Evolutionary conservation across 1,140 invertebrate genomes (phyloP).

Genomic region (Pogonomyrmex barbatus): DNA sequence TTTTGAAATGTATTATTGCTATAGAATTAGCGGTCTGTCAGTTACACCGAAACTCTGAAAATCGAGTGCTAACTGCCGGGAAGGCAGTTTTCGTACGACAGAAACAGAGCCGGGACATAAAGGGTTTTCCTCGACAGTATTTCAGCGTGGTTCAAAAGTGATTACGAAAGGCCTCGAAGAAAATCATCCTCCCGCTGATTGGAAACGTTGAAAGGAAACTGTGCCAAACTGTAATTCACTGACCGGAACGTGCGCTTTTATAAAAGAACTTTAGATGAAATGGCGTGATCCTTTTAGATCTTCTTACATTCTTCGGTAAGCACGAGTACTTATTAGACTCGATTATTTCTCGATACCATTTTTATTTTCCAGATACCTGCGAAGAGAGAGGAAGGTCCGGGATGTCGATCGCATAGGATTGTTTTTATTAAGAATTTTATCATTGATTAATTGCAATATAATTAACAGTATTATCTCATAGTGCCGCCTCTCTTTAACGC

Average conservation of each 20-base stretch:
- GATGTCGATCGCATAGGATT: background rate
- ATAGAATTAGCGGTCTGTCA: background rate
- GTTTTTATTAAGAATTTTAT: conserved; percentile 3
- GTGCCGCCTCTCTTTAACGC: background rate
- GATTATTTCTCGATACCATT: background rate
- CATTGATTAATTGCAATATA: conserved; percentile 16
- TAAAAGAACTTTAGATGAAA: background rate
- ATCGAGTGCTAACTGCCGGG: conserved; percentile 80
- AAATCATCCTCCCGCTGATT: background rate
- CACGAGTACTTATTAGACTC: background rate
- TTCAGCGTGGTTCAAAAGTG: conserved; percentile 23
- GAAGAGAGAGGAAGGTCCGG: background rate
- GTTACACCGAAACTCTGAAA: background rate
- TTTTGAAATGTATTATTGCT: background rate
- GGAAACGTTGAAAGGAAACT: conserved; percentile 12
- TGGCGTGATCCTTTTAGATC: background rate
- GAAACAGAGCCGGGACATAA: conserved; percentile 79
- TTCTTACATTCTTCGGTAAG: background rate
- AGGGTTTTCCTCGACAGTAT: conserved; percentile 38
- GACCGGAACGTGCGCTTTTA: background rate
- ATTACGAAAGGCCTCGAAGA: background rate
- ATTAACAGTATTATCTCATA: background rate
- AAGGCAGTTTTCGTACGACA: conserved; percentile 79
- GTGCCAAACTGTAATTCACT: background rate
- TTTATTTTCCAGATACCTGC: background rate